These are phyloP conservation scores for Microtus oregoni DNA, from an alignment of 2,113 vertebrate species.

Conservation along the genomic window DNA sequence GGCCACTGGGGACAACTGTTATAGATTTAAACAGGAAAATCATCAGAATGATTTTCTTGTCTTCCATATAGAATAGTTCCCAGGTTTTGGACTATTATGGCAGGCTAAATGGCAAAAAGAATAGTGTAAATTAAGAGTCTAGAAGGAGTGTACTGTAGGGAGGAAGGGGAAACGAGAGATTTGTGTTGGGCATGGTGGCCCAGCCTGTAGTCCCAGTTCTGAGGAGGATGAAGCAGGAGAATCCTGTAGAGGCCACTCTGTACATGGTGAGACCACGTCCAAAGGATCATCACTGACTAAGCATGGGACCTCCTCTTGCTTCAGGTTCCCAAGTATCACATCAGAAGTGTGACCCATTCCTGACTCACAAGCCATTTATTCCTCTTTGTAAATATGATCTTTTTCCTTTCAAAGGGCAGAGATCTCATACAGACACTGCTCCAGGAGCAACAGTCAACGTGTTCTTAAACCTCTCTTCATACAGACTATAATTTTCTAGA, in stretches of 20 bases:
- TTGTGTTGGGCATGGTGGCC: neutral
- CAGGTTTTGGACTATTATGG: neutral
- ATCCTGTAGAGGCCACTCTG: neutral
- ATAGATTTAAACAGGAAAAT: neutral
- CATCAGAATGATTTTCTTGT: neutral
- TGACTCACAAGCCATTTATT: neutral
- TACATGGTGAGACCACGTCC: neutral
- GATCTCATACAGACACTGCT: neutral
- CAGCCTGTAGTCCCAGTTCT: neutral
- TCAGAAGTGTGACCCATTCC: neutral
- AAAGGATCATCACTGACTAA: neutral
- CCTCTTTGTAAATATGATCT: neutral
- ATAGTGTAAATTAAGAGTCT: neutral
- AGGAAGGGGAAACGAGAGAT: neutral
- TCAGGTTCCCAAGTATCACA: neutral
- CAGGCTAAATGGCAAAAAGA: neutral
- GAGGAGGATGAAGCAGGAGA: neutral
- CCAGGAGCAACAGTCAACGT: neutral
- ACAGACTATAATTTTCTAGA: neutral
- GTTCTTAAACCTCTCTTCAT: neutral
- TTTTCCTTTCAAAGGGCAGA: neutral
- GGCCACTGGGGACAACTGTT: neutral
- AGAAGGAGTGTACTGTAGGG: neutral
- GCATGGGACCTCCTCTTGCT: neutral
- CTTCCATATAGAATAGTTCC: neutral